Evolutionary conservation across 2,888 invertebrate genomes (phyloP), one percentile per base, ranked within the genome.

Genomic region (Archips crataeganus): DNA sequence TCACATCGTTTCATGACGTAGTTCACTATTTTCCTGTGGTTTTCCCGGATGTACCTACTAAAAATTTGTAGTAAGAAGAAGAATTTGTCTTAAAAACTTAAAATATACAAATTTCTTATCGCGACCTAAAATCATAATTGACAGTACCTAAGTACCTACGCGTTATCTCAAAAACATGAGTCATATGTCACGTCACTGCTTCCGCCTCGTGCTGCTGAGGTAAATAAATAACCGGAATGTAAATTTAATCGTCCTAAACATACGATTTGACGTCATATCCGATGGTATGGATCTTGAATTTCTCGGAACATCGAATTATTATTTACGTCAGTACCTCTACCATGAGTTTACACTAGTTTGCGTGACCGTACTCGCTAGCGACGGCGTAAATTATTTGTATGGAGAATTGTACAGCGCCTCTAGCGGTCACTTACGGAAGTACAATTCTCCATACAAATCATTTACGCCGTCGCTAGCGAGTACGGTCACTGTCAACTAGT

Each of bases 211-310:
- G 32, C 32, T 32, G 57, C 32, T 57, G 47, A 64, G 47, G 64
- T 45, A 57, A 65, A 71, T 36, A 71, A 72, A 72, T 61, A 54
- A 67, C 61, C 9, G 39, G 11, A 47, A 54, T 67, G 45, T 66
- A 61, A 57, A 68, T 23, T 47, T 47, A 42, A 61, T 70, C 57
- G 63, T 65, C 63, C 15, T 36, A 2, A 62, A 32, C 45, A 32
- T 63, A 45, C 45, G 23, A 32, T 62, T 63, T 63, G 63, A 72
- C 67, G 72, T 67, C 67, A 67, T 23, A 57, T 67, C 67, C 54
- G 9, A 54, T 9, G 62, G 67, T 45, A 11, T 15, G 54, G 3
- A 54, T 62, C 49, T 71, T 57, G 61, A 61, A 67, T 62, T 42
- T 57, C 10, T 57, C 62, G 62, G 45, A 71, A 39, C 51, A 51